Percentiles rank a stretch among this genome's conserved stretches.
Conservation (phyloP, 2,113 vertebrate genomes). For the Ailuropoda melanoleuca region DNA sequence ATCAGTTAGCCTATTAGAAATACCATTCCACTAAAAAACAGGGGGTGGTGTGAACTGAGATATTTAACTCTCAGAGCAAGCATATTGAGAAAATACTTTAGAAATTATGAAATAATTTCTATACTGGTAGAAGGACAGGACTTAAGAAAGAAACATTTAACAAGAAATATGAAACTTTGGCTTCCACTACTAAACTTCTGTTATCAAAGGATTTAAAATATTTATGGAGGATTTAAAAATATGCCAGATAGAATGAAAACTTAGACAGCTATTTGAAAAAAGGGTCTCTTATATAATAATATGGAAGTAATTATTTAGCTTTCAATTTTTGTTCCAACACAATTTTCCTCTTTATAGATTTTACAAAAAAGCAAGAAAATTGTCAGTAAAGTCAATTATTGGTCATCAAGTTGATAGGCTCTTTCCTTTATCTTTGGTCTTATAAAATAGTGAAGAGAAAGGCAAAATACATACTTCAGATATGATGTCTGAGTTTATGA, state of each 20-base stretch:
- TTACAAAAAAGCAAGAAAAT: conserved; percentile 22
- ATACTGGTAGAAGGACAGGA: neutral
- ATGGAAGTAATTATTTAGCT: neutral
- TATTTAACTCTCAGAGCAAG: neutral
- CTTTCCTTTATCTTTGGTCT: neutral
- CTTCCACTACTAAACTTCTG: neutral
- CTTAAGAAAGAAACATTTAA: neutral
- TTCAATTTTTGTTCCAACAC: neutral
- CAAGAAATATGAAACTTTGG: neutral
- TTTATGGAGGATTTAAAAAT: neutral
- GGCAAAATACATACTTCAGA: neutral
- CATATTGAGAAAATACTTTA: neutral
- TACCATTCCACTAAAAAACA: neutral
- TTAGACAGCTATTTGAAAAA: neutral
- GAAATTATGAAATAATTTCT: neutral
- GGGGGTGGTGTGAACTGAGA: neutral
- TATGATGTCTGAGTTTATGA: neutral
- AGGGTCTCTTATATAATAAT: neutral
- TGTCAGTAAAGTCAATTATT: neutral
- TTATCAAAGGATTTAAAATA: neutral
- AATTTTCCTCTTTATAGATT: neutral
- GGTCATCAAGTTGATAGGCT: neutral
- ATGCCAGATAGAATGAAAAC: neutral
- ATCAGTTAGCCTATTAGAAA: neutral
- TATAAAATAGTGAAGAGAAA: neutral